Conservation (phyloP, 2,888 invertebrate genomes). For the Athrips mouffetella region DNA sequence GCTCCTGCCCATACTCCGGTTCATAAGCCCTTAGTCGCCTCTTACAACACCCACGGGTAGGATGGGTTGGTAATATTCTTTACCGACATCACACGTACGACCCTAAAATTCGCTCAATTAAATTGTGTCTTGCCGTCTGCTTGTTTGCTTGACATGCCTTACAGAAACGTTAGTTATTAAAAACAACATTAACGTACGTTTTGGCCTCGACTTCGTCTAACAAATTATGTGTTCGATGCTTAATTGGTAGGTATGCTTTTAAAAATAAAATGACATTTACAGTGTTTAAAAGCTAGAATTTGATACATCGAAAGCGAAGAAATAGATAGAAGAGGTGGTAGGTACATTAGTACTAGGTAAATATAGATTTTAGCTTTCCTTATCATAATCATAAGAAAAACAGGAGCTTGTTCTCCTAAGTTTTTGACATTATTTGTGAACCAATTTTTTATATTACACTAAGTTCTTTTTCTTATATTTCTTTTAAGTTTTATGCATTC, state of each 20-base stretch:
- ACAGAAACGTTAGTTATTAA: no score
- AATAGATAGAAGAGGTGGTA: constrained; percentile 64
- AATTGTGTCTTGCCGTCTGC: no score
- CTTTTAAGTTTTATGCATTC: no score
- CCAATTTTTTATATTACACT: constrained; percentile 24
- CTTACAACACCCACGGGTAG: no score
- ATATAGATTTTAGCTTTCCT: constrained; percentile 61
- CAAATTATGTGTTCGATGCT: background rate
- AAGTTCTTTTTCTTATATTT: background rate
- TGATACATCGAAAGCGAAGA: constrained; percentile 68
- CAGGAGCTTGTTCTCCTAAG: constrained; percentile 37
- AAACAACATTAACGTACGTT: no score
- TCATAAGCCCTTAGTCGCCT: no score
- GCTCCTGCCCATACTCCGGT: no score
- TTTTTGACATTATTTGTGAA: constrained; percentile 32
- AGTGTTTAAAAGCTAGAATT: constrained; percentile 14
- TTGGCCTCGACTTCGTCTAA: no score
- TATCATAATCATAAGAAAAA: constrained; percentile 76
- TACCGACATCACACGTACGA: no score
- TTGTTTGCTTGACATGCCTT: no score
- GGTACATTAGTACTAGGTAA: constrained; percentile 64
- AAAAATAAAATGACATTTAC: constrained; percentile 4
- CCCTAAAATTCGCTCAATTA: no score
- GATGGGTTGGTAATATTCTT: no score
- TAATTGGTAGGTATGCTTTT: background rate